Evolutionary conservation across 2,888 invertebrate genomes (phyloP), one percentile per base, ranked within the genome.

Genomic region (Notodonta dromedarius): DNA sequence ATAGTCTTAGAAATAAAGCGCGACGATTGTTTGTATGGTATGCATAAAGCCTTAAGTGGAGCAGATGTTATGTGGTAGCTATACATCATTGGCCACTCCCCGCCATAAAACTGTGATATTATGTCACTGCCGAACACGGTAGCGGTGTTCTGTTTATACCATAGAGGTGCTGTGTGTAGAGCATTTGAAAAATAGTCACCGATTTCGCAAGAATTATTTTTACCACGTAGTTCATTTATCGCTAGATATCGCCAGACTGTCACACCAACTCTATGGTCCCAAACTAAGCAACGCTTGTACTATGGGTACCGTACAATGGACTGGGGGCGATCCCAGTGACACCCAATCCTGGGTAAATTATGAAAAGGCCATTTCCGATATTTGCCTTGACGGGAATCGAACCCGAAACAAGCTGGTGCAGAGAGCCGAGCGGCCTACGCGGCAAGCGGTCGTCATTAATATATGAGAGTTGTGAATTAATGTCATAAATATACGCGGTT

Each of bases 61-160:
- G 57, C 32, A 65, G 63, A 65, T 68, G 2, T 24, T 24, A 71
- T 71, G 66, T 48, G 62, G 60, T 59, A 59, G 61, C 57, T 59
- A 61, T 58, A 63, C 63, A 68, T 66, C 66, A 75, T 13, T 55
- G 46, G 65, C 63, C 70, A 54, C 73, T 65, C 66, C 72, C 67
- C 35, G 59, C 67, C 69, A 58, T 71, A 71, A 74, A 71, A 68
- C 63, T 57, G 60, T 74, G 69, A 63, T 68, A 70, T 70, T 70
- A 71, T 74, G 72, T 65, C 72, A 71, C 68, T 65, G 60, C 63
- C 52, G 39, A 69, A 59, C 70, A 73, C 61, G 69, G 67, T 67
- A 59, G 16, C 56, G 56, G 48, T 2, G 24, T 14, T 48, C 32
- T 66, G 61, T 70, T 66, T 70, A 24, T 24, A 61, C 46, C 4